Conservation (phyloP, 2,888 invertebrate genomes). For the Leptinotarsa rubiginosa region DNA sequence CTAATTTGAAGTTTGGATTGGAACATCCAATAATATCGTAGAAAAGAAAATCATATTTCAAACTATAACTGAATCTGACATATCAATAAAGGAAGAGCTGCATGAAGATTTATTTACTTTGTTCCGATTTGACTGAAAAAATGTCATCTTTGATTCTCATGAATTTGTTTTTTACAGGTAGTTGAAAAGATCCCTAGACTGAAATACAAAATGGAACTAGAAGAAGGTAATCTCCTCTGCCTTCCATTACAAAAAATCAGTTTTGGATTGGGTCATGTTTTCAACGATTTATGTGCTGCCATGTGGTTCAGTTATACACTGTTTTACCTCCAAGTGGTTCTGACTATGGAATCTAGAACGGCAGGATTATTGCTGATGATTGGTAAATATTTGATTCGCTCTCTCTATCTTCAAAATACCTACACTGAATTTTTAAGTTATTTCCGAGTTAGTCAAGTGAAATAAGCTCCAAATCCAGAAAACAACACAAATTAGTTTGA, state of each 20-base stretch:
- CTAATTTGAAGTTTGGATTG: no score
- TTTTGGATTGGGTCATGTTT: conserved; percentile 83
- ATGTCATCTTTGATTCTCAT: background rate
- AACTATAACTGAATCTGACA: no score
- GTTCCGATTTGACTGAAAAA: no score
- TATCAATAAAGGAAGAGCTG: no score
- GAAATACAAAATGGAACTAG: conserved; percentile 40
- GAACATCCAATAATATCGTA: no score
- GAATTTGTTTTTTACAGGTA: background rate
- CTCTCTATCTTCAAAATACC: no score
- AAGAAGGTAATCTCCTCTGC: conserved; percentile 40
- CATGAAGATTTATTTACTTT: no score
- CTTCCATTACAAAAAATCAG: conserved; percentile 67
- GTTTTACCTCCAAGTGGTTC: conserved; percentile 79
- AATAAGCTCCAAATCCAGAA: no score
- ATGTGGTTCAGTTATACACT: conserved; percentile 95
- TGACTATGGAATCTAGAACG: conserved; percentile 70
- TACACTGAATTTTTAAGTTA: no score
- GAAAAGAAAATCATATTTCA: no score
- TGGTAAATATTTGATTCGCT: conserved; percentile 62
- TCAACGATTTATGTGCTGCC: conserved; percentile 92
- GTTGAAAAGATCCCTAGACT: background rate
- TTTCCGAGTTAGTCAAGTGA: no score
- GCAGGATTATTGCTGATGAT: conserved; percentile 79
- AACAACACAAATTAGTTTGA: no score